Evolutionary conservation across 2,797 vertebrate genomes (phyloP).

Genomic region (Enoplosus armatus): DNA sequence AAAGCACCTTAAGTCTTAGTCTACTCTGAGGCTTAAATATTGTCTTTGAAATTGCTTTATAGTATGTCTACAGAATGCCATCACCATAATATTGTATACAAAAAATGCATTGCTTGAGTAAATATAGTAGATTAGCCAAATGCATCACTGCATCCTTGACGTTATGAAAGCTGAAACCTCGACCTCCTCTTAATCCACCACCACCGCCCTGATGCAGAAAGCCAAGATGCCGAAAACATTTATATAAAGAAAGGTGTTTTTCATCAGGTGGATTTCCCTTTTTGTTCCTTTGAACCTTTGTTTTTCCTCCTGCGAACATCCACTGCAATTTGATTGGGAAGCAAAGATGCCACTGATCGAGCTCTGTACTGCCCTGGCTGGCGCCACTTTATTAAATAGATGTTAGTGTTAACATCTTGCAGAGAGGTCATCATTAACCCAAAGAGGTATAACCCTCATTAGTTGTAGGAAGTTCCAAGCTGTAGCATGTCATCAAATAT

Average conservation of each 20-base stretch:
- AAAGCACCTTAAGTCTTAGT: not conserved
- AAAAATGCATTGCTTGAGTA: conserved; percentile 29
- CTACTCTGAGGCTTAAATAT: conserved; percentile 13
- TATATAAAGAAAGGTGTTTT: not conserved
- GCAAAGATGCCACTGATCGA: not conserved
- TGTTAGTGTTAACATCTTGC: conserved; percentile 52
- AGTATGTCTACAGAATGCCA: not conserved
- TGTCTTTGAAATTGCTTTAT: conserved; percentile 20
- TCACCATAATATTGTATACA: conserved; percentile 8
- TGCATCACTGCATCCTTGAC: conserved; percentile 30
- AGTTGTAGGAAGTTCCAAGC: conserved; percentile 46
- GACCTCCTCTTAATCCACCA: conserved; percentile 27
- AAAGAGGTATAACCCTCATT: conserved; percentile 62
- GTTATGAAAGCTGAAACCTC: conserved; percentile 34
- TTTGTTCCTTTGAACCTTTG: conserved; percentile 2
- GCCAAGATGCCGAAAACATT: not conserved
- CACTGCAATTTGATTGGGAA: conserved; percentile 4
- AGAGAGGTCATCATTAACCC: conserved; percentile 61
- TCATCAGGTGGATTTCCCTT: not conserved
- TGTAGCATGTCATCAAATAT: conserved; percentile 56
- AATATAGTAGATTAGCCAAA: conserved; percentile 39
- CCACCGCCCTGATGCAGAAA: not conserved
- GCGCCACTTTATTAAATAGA: conserved; percentile 56
- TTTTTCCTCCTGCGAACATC: conserved; percentile 1
- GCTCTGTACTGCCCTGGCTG: conserved; percentile 24